Evolutionary conservation across 1,140 invertebrate species (phyloP).

Genomic region (Drosophila burlai): DNA sequence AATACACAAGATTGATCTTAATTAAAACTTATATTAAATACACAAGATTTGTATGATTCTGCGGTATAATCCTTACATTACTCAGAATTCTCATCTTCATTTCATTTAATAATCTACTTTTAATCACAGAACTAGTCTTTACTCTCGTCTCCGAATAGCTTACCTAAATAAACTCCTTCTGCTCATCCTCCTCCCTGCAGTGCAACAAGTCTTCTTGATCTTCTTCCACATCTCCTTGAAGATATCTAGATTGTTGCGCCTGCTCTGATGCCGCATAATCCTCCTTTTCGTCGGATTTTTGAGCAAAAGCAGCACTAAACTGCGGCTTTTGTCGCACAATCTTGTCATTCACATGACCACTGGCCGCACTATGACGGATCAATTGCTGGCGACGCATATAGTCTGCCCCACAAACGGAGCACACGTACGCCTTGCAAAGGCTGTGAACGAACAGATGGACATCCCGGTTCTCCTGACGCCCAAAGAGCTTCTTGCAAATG

Average conservation of each 20-base stretch:
- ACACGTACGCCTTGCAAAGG: slow-evolving; percentile 94
- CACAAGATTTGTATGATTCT: background rate
- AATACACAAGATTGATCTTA: background rate
- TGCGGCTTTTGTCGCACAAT: slow-evolving; percentile 93
- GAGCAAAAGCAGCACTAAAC: slow-evolving; percentile 79
- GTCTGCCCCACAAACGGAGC: slow-evolving; percentile 91
- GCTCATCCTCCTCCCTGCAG: background rate
- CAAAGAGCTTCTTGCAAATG: slow-evolving; percentile 95
- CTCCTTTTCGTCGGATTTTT: background rate
- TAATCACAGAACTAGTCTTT: slow-evolving; percentile 2
- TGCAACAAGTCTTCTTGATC: background rate
- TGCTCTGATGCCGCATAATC: background rate
- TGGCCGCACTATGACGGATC: slow-evolving; percentile 91
- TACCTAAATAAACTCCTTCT: background rate
- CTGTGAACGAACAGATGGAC: slow-evolving; percentile 94
- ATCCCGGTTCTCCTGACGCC: slow-evolving; percentile 93
- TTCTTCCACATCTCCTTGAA: background rate
- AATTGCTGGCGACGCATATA: slow-evolving; percentile 94
- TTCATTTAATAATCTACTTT: background rate
- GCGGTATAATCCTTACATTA: background rate
- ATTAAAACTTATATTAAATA: background rate
- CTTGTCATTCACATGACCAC: slow-evolving; percentile 90
- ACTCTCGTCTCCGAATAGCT: background rate
- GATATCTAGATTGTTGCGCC: background rate
- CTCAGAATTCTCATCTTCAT: background rate